phyloP scores from a whole-genome alignment of 2,888 invertebrate genomes.

The Cerceris ruficornis region DNA sequence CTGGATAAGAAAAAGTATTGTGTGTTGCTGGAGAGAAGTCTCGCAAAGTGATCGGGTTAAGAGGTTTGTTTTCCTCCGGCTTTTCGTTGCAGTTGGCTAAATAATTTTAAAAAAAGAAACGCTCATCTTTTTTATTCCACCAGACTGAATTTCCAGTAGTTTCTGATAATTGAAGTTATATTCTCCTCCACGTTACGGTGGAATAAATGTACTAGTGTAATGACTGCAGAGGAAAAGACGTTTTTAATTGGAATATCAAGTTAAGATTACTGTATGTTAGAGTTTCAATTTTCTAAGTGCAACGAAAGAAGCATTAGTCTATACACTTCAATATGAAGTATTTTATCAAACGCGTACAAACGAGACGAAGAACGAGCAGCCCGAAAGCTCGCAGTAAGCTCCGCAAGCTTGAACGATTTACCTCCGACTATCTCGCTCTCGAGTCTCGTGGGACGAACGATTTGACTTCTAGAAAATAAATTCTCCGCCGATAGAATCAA shows the following conservation, averaged over 20 bases:
- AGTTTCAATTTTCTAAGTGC: slow-evolving; percentile 38
- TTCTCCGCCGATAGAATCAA: slow-evolving; percentile 41
- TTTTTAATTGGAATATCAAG: background rate
- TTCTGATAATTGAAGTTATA: no score
- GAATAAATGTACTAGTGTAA: background rate
- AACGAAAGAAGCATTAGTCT: slow-evolving; percentile 7
- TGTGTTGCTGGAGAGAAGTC: no score
- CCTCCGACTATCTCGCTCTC: slow-evolving; percentile 40
- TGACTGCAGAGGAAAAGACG: background rate
- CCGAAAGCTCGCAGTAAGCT: slow-evolving; percentile 37
- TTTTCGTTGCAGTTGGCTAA: no score
- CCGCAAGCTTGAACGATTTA: slow-evolving; percentile 42
- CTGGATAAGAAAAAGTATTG: no score
- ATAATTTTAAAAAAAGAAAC: no score
- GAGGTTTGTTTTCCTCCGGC: no score
- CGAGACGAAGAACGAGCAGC: slow-evolving; percentile 41
- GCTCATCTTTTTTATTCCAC: no score
- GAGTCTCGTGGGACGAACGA: slow-evolving; percentile 57
- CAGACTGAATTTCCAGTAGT: no score
- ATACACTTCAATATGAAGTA: slow-evolving; percentile 30
- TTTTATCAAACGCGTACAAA: slow-evolving; percentile 51
- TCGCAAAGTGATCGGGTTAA: no score
- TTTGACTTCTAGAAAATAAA: slow-evolving; percentile 64
- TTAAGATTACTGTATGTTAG: background rate
- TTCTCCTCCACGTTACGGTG: no score